Evolutionary conservation across 2,888 invertebrate species (phyloP).

Genomic region (Cordilura impudica): DNA sequence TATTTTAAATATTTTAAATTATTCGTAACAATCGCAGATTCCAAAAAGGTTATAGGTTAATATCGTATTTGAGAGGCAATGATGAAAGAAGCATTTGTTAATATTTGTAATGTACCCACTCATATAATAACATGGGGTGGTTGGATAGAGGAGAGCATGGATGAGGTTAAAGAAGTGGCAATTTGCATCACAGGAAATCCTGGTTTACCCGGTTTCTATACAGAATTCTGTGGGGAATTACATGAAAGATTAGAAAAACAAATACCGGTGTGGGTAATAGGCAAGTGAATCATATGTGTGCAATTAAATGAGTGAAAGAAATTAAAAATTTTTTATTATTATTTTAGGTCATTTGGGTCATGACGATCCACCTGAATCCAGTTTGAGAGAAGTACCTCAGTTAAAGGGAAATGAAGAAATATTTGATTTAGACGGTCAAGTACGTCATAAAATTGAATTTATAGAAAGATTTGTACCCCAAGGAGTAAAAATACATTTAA

Average conservation of each 20-base stretch:
- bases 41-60: background rate
- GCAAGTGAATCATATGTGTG: slow-evolving; percentile 72
- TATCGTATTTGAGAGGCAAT: background rate
- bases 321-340: background rate
- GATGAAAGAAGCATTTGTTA: slow-evolving; percentile 77
- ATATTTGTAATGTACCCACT: slow-evolving; percentile 84
- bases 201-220: slow-evolving; percentile 89
- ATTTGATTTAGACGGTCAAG: slow-evolving; percentile 88
- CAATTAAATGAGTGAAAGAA: background rate
- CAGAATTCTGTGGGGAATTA: slow-evolving; percentile 84
- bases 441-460: slow-evolving; percentile 79
- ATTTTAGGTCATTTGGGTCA: slow-evolving; percentile 88
- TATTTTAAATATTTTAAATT: background rate
- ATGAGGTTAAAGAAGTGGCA: slow-evolving; percentile 82
- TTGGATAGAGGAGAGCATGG: slow-evolving; percentile 82
- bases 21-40: background rate
- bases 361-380: slow-evolving; percentile 82
- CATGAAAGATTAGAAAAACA: slow-evolving; percentile 79
- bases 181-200: slow-evolving; percentile 93
- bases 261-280: slow-evolving; percentile 89
- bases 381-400: slow-evolving; percentile 78
- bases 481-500: slow-evolving; percentile 86
- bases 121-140: slow-evolving; percentile 86
- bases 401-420: slow-evolving; percentile 80
- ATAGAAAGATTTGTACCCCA: slow-evolving; percentile 85